phyloP scores from a whole-genome alignment of 2,113 vertebrate genomes.

The Mirounga angustirostris region DNA sequence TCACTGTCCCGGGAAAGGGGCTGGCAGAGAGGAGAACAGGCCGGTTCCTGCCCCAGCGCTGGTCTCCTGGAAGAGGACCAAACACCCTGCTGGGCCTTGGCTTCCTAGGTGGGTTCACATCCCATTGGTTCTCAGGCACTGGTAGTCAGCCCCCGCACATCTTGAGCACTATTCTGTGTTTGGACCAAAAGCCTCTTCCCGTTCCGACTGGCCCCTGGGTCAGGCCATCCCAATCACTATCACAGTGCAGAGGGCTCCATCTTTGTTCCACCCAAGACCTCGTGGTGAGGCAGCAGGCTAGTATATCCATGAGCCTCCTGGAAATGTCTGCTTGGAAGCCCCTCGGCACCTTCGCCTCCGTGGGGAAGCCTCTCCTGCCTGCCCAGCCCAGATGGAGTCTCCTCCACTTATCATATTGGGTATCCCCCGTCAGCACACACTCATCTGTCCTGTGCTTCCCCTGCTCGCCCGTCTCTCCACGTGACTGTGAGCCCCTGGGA shows the following conservation, averaged over 20 bases:
- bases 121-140: background rate
- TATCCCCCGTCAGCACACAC: too few relatives aligned
- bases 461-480: accelerated
- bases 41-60: background rate
- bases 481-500: background rate
- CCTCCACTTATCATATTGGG: background rate
- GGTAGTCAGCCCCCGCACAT: background rate
- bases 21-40: background rate
- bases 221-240: background rate
- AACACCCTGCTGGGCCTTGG: background rate
- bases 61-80: background rate
- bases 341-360: background rate
- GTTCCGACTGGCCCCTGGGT: background rate
- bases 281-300: background rate
- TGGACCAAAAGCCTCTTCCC: background rate
- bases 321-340: background rate
- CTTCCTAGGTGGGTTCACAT: background rate
- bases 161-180: background rate
- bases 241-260: background rate
- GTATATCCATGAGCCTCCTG: background rate
- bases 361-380: background rate
- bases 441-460: too few relatives aligned
- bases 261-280: background rate
- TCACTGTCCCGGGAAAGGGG: background rate
- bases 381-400: background rate